These are phyloP conservation scores for Scleropages formosus DNA, from an alignment of 2,797 vertebrate genomes.

Conservation along the genomic window DNA sequence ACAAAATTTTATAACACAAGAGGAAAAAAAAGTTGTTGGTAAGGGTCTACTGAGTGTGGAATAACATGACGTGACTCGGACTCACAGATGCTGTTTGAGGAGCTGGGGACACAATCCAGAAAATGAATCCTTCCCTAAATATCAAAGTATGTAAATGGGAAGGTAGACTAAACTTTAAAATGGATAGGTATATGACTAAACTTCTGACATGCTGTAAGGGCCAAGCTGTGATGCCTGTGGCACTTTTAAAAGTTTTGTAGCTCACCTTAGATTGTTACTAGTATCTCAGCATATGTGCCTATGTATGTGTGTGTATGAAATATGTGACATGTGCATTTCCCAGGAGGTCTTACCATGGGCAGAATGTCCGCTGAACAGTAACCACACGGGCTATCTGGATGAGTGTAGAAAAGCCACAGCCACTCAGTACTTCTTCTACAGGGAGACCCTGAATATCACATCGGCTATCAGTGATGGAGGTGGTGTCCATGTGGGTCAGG, in stretches of 20 bases:
- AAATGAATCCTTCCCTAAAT: too few relatives aligned
- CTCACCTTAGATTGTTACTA: neutral
- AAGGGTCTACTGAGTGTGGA: too few relatives aligned
- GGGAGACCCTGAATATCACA: constrained; percentile 85
- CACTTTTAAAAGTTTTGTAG: neutral
- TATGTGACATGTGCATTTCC: neutral
- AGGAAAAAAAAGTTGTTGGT: too few relatives aligned
- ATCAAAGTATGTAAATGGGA: too few relatives aligned
- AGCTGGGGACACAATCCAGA: too few relatives aligned
- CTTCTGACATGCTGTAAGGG: too few relatives aligned
- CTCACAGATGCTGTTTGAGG: too few relatives aligned
- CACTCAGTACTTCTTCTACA: constrained; percentile 93
- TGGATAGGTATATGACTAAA: too few relatives aligned
- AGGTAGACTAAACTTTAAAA: too few relatives aligned
- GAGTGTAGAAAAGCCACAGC: constrained; percentile 80
- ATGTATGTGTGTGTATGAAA: neutral
- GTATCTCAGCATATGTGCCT: neutral
- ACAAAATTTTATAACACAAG: too few relatives aligned
- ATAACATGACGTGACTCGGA: too few relatives aligned
- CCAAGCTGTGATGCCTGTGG: too few relatives aligned
- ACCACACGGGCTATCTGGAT: constrained; percentile 70
- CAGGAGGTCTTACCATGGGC: constrained; percentile 87
- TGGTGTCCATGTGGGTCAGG: constrained; percentile 76
- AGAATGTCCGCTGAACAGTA: constrained; percentile 77
- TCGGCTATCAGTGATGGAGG: constrained; percentile 76